phyloP scores from a whole-genome alignment of 2,113 vertebrate species.

The Eulacestoma nigropectus region DNA sequence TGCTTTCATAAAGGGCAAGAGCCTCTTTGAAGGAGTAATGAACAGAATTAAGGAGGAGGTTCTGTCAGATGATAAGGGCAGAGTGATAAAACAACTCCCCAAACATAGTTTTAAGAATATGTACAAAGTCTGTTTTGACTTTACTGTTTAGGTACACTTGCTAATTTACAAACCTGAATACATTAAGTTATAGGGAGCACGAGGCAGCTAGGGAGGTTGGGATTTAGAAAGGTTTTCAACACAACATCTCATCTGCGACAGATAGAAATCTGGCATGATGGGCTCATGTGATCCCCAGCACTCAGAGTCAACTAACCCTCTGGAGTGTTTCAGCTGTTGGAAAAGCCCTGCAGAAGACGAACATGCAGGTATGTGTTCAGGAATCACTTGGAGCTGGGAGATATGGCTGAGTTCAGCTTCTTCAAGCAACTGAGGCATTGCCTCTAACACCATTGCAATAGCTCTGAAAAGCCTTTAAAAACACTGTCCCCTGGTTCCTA shows the following conservation, averaged over 20 bases:
- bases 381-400: background rate
- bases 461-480: background rate
- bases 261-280: background rate
- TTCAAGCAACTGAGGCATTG: background rate
- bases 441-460: background rate
- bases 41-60: background rate
- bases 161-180: background rate
- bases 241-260: background rate
- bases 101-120: background rate
- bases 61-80: background rate
- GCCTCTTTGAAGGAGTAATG: background rate
- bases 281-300: background rate
- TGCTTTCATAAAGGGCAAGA: background rate
- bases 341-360: background rate
- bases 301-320: background rate
- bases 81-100: background rate
- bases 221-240: background rate
- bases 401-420: background rate
- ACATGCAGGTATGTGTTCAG: background rate
- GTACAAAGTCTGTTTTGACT: background rate
- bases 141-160: background rate
- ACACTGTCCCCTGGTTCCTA: background rate
- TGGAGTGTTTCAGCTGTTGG: background rate
- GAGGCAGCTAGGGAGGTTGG: background rate
- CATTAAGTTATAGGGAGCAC: background rate